Percentiles rank a stretch among this genome's conserved stretches.
These are phyloP conservation scores for Clarias platycephalus DNA, from an alignment of 2,797 vertebrate genomes.

Conservation along the genomic window DNA sequence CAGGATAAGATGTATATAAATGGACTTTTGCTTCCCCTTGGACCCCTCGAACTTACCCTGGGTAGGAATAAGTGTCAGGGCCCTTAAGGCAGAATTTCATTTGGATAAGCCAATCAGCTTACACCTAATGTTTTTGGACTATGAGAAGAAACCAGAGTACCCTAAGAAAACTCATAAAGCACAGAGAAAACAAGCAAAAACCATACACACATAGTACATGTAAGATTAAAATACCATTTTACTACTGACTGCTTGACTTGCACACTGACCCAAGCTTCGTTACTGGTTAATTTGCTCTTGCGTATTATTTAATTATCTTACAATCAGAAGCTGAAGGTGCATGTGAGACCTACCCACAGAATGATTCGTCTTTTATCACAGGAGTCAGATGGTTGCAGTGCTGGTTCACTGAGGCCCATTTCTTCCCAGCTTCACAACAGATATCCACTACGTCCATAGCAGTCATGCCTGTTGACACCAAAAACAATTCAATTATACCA, in stretches of 20 bases:
- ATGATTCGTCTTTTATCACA: conserved; percentile 62
- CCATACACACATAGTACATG: too few species aligned
- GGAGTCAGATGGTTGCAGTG: conserved; percentile 79
- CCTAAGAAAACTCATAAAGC: too few species aligned
- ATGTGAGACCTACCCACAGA: conserved; percentile 80
- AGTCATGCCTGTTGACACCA: conserved; percentile 1
- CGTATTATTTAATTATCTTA: not conserved
- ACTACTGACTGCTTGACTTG: not conserved
- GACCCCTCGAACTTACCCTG: too few species aligned
- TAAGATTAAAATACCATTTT: too few species aligned
- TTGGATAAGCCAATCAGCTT: too few species aligned
- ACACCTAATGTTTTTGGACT: too few species aligned
- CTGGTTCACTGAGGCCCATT: conserved; percentile 82
- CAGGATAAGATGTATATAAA: too few species aligned
- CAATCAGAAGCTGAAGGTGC: not conserved
- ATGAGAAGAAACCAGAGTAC: too few species aligned
- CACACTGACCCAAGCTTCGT: not conserved
- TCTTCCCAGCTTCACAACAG: conserved; percentile 87
- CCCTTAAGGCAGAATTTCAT: too few species aligned
- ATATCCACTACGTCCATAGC: conserved; percentile 69
- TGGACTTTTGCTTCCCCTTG: not conserved
- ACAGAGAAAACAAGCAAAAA: too few species aligned
- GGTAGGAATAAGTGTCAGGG: too few species aligned
- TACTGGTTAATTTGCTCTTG: not conserved
- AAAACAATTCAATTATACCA: not conserved